A percentile compares a stretch with the other conserved stretches of the same genome.
phyloP scores from a whole-genome alignment of 2,888 invertebrate species.

The Galerucella pusilla region DNA sequence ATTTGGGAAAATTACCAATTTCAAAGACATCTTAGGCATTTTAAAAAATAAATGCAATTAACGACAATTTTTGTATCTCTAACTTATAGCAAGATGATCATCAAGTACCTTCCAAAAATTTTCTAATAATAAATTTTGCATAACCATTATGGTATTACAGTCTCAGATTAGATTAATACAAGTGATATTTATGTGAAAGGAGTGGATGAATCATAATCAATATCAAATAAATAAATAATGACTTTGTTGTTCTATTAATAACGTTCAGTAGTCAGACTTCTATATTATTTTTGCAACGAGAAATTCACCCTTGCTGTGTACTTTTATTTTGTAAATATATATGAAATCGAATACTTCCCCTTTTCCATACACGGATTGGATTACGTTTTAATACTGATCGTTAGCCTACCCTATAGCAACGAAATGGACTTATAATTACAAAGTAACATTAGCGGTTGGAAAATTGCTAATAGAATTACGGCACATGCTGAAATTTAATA shows the following conservation, averaged over 20 bases:
- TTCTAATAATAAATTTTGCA: too few relatives aligned
- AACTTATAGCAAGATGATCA: too few relatives aligned
- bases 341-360: constrained; percentile 6
- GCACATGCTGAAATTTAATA: neutral
- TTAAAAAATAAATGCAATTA: too few relatives aligned
- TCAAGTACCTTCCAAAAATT: too few relatives aligned
- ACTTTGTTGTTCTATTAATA: neutral
- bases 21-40: too few relatives aligned
- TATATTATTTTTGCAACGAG: neutral
- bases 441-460: constrained; percentile 1
- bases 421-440: neutral
- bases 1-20: too few relatives aligned
- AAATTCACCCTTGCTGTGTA: neutral
- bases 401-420: neutral
- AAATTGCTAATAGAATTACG: neutral
- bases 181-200: too few relatives aligned
- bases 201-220: too few relatives aligned
- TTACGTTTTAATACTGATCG: constrained; percentile 8
- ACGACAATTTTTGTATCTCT: too few relatives aligned
- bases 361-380: neutral
- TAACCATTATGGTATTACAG: too few relatives aligned
- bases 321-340: constrained; percentile 2
- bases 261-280: neutral
- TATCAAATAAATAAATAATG: too few relatives aligned
- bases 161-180: too few relatives aligned